A percentile compares a stretch with the other conserved stretches of the same genome.
These are phyloP conservation scores for Petrolisthes cinctipes DNA, from an alignment of 2,888 invertebrate genomes.

Conservation along the genomic window DNA sequence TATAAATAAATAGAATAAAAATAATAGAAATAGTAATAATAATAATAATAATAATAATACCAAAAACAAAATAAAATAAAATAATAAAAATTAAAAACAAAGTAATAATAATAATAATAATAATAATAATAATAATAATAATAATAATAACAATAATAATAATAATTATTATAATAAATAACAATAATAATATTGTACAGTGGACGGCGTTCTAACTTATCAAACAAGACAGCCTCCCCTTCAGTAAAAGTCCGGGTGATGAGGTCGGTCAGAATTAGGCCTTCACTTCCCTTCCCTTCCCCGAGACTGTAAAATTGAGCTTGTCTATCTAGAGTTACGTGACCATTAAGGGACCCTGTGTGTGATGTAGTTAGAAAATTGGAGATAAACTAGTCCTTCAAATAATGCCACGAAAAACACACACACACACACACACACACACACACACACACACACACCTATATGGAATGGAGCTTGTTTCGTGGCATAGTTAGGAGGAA, in stretches of 20 bases:
- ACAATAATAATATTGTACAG: not conserved
- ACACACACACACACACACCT: constrained; percentile 11
- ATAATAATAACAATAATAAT: not conserved
- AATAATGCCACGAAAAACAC: not conserved
- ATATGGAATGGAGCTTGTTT: not conserved
- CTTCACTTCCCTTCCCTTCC: not conserved
- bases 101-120: not conserved
- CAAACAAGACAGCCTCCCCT: not conserved
- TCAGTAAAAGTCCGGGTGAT: not conserved
- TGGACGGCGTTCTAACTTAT: too few relatives aligned
- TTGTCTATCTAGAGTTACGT: not conserved
- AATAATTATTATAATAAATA: not conserved
- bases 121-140: not conserved
- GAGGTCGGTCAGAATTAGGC: not conserved
- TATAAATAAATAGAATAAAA: not conserved
- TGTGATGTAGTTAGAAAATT: too few relatives aligned
- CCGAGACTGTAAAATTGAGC: not conserved
- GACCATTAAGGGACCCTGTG: not conserved
- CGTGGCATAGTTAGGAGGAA: too few relatives aligned
- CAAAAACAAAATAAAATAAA: not conserved
- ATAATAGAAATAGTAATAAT: not conserved
- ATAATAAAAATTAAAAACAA: not conserved
- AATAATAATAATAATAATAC: not conserved
- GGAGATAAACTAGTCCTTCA: too few relatives aligned
- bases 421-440: not conserved